phyloP scores from a whole-genome alignment of 2,113 vertebrate species.

The Gallinago media region DNA sequence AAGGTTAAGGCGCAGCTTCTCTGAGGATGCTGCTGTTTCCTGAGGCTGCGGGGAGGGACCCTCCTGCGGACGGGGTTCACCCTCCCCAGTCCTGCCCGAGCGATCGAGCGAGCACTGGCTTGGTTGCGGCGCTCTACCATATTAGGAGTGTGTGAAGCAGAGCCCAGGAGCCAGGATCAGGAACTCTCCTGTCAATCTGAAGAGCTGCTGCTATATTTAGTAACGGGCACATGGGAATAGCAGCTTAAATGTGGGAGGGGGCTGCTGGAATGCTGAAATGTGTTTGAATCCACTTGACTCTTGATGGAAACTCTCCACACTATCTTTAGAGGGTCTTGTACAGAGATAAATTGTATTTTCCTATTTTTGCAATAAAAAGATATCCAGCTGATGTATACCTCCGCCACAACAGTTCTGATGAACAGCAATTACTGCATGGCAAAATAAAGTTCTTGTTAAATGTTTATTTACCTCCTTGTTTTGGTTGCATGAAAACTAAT shows the following conservation, averaged over 20 bases:
- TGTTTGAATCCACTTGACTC: not conserved
- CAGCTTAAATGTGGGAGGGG: slow-evolving; percentile 66
- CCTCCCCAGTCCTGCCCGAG: not conserved
- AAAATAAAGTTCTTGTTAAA: slow-evolving; percentile 9
- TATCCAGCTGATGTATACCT: not conserved
- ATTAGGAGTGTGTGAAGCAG: slow-evolving; percentile 74
- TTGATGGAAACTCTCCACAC: not conserved
- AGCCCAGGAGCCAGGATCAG: slow-evolving; percentile 52
- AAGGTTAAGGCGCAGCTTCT: slow-evolving; percentile 20
- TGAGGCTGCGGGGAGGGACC: not conserved
- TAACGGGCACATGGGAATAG: slow-evolving; percentile 59
- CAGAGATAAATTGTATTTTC: slow-evolving; percentile 14
- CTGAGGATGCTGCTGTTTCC: slow-evolving; percentile 13
- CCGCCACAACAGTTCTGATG: not conserved
- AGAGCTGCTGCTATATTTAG: slow-evolving; percentile 76
- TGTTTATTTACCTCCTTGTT: slow-evolving; percentile 44
- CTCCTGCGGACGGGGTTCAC: not conserved
- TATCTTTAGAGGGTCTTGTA: slow-evolving; percentile 1
- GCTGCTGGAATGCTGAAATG: slow-evolving; percentile 43
- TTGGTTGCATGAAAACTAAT: not conserved
- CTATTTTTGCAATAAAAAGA: not conserved
- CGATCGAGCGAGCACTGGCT: not conserved
- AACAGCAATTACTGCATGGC: not conserved
- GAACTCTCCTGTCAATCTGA: slow-evolving; percentile 62
- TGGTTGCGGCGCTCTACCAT: slow-evolving; percentile 64